Percentiles rank a stretch among this genome's conserved stretches.
Conservation (phyloP, 1,140 invertebrate species). For the Orussus abietinus region DNA sequence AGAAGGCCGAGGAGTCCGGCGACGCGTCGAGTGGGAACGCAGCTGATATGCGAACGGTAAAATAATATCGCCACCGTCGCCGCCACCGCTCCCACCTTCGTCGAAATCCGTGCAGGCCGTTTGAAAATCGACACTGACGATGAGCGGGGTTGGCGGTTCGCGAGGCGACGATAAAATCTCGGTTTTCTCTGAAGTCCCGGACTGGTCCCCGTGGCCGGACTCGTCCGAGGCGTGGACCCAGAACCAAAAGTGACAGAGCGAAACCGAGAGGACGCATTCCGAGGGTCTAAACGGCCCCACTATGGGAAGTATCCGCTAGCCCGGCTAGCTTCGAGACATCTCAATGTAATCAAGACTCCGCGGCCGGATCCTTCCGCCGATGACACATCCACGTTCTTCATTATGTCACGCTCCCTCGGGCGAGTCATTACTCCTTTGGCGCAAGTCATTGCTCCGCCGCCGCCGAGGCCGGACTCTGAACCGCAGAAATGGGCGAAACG, state of each 20-base stretch:
- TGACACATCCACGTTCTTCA: conserved; percentile 13
- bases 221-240: conserved; percentile 1
- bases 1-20: conserved; percentile 12
- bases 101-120: conserved; percentile 18
- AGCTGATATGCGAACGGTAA: too few relatives aligned
- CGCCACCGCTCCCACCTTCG: conserved; percentile 2
- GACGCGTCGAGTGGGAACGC: too few relatives aligned
- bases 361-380: conserved; percentile 8
- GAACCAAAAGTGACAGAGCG: conserved; percentile 20
- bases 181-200: conserved; percentile 25
- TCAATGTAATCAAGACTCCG: conserved; percentile 5
- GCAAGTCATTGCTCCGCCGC: conserved; percentile 20
- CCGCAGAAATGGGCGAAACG: too few relatives aligned
- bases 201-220: conserved; percentile 1
- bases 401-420: conserved; percentile 20
- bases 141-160: conserved; percentile 16
- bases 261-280: conserved; percentile 10
- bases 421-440: conserved; percentile 18
- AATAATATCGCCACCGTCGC: conserved; percentile 26
- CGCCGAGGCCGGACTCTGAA: too few relatives aligned
- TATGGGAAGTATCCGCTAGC: background rate
- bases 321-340: background rate
- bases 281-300: background rate
- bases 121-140: conserved; percentile 31
- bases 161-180: conserved; percentile 29